These are phyloP conservation scores for Leguminivora glycinivorella DNA, from an alignment of 1,140 invertebrate species.

Conservation along the genomic window DNA sequence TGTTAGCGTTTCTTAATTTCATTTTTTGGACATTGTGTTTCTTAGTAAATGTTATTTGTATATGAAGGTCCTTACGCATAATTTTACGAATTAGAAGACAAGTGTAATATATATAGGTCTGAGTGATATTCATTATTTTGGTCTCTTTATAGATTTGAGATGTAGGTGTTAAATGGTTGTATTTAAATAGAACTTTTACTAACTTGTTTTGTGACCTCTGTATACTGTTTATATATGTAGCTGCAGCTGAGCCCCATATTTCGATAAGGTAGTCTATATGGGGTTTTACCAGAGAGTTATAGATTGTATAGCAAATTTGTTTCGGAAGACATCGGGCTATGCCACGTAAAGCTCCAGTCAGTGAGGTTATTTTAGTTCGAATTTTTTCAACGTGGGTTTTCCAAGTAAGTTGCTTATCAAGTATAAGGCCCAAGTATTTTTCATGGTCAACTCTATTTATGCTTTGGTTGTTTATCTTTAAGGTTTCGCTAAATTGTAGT, in stretches of 20 bases:
- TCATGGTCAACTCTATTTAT: slow-evolving; percentile 30
- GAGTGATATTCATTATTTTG: neutral
- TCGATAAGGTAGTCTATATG: slow-evolving; percentile 8
- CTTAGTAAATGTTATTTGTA: neutral
- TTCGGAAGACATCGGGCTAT: slow-evolving; percentile 14
- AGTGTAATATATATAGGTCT: slow-evolving; percentile 1
- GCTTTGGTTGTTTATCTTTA: slow-evolving; percentile 36
- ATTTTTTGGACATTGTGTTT: neutral
- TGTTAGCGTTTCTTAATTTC: neutral
- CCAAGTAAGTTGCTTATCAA: slow-evolving; percentile 39
- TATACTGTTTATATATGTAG: neutral
- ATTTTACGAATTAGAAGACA: slow-evolving; percentile 6
- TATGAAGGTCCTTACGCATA: neutral
- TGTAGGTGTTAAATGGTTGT: neutral
- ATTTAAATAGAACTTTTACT: slow-evolving; percentile 1
- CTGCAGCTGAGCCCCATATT: neutral
- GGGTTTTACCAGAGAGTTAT: slow-evolving; percentile 21
- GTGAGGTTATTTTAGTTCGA: too few species aligned
- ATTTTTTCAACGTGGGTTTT: too few species aligned
- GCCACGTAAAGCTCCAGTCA: too few species aligned
- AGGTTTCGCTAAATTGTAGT: slow-evolving; percentile 15
- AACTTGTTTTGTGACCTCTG: neutral
- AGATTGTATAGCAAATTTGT: neutral
- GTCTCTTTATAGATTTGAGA: too few species aligned
- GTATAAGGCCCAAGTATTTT: slow-evolving; percentile 44